A percentile compares a stretch with the other conserved stretches of the same genome.
phyloP scores from a whole-genome alignment of 2,888 invertebrate genomes.

The Troilus luridus region DNA sequence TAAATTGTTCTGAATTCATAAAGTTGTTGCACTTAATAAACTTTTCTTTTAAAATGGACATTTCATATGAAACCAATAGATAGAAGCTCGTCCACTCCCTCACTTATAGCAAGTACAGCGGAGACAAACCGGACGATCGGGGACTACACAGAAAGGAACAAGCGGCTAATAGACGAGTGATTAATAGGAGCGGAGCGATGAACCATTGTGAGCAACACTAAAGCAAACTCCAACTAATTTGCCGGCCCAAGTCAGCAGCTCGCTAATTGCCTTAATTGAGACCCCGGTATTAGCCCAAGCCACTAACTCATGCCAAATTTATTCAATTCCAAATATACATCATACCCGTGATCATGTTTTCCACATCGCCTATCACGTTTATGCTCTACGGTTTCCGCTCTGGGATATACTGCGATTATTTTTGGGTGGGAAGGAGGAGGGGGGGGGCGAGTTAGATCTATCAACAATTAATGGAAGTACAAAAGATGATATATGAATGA shows the following conservation, averaged over 20 bases:
- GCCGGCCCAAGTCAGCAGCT: constrained; percentile 25
- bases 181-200: constrained; percentile 5
- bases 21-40: no score
- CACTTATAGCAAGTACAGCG: neutral
- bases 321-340: constrained; percentile 32
- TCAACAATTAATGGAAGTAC: no score
- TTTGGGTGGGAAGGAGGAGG: no score
- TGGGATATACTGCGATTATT: neutral
- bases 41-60: no score
- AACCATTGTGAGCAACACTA: constrained; percentile 1
- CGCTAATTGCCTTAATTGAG: constrained; percentile 30
- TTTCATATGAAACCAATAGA: no score
- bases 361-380: neutral
- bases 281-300: neutral
- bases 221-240: constrained; percentile 45
- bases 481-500: no score
- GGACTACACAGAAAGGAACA: neutral
- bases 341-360: neutral
- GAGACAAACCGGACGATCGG: neutral
- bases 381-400: neutral
- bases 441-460: no score
- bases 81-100: neutral
- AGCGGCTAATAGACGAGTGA: neutral
- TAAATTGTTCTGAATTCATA: no score
- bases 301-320: constrained; percentile 33